These are phyloP conservation scores for Sebastes matsubarae DNA, from an alignment of 2,797 vertebrate genomes.

Conservation along the genomic window DNA sequence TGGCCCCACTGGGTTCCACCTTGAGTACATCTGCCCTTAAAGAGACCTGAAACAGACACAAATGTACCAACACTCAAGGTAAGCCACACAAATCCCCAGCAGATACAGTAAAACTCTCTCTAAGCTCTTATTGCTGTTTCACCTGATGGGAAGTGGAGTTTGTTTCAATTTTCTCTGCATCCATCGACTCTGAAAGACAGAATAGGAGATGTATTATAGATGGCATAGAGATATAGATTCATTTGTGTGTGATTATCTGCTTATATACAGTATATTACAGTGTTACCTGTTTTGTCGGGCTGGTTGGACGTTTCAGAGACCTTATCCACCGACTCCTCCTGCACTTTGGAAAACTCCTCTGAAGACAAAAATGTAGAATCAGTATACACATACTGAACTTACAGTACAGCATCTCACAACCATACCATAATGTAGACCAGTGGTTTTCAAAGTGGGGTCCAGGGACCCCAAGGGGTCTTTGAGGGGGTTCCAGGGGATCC, in stretches of 20 bases:
- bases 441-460: too few species aligned
- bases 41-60: slow-evolving; percentile 51
- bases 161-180: slow-evolving; percentile 87
- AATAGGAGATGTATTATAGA: background rate
- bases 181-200: slow-evolving; percentile 62
- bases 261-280: background rate
- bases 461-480: too few species aligned
- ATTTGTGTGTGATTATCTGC: background rate
- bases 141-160: slow-evolving; percentile 86
- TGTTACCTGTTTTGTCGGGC: slow-evolving; percentile 65
- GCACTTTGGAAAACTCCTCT: slow-evolving; percentile 97
- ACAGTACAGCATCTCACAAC: background rate
- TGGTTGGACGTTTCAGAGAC: slow-evolving; percentile 81
- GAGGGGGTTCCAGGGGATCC: too few species aligned
- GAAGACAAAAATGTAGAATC: slow-evolving; percentile 27
- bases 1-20: slow-evolving; percentile 57
- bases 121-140: background rate
- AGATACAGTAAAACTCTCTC: background rate
- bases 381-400: background rate
- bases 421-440: background rate
- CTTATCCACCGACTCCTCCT: slow-evolving; percentile 90
- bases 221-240: rapidly evolving
- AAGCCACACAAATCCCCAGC: background rate
- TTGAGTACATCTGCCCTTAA: slow-evolving; percentile 62
- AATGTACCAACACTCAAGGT: background rate